Evolutionary conservation across 2,888 invertebrate genomes (phyloP).

Genomic region (Hyles lineata): DNA sequence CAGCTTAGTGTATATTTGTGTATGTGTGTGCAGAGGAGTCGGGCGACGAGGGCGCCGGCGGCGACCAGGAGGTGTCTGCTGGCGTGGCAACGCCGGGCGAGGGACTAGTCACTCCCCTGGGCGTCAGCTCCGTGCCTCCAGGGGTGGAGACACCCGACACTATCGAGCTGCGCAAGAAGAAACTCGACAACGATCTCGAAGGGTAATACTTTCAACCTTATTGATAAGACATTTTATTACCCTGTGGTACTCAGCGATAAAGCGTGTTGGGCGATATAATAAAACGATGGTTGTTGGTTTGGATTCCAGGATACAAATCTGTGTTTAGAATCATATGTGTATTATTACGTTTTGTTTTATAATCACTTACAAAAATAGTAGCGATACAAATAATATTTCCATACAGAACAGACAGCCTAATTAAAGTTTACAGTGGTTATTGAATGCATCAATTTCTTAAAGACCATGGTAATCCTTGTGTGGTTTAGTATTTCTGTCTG

Average conservation of each 20-base stretch:
- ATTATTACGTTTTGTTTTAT: too few species aligned
- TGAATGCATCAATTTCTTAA: too few species aligned
- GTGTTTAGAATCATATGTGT: too few species aligned
- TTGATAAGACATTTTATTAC: not conserved
- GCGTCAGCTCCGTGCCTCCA: constrained; percentile 94
- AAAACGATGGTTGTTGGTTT: too few species aligned
- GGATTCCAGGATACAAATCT: too few species aligned
- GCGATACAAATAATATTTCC: too few species aligned
- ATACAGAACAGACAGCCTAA: too few species aligned
- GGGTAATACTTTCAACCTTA: constrained; percentile 82
- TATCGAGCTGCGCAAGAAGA: constrained; percentile 98
- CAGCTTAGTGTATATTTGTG: too few species aligned
- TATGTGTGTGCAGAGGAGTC: constrained; percentile 63
- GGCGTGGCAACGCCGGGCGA: constrained; percentile 97
- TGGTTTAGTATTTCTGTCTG: too few species aligned
- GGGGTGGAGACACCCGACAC: constrained; percentile 99
- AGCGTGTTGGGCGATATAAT: too few species aligned
- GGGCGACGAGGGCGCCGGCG: constrained; percentile 60
- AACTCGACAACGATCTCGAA: constrained; percentile 98
- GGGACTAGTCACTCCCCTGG: constrained; percentile 97
- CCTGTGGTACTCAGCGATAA: not conserved
- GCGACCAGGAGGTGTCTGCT: constrained; percentile 81
- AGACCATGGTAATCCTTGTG: not conserved
- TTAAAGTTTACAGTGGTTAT: too few species aligned
- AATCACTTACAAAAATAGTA: too few species aligned